Percentiles rank a stretch among this genome's conserved stretches.
These are phyloP conservation scores for Phoebastria nigripes DNA, from an alignment of 2,797 vertebrate species.

Conservation along the genomic window DNA sequence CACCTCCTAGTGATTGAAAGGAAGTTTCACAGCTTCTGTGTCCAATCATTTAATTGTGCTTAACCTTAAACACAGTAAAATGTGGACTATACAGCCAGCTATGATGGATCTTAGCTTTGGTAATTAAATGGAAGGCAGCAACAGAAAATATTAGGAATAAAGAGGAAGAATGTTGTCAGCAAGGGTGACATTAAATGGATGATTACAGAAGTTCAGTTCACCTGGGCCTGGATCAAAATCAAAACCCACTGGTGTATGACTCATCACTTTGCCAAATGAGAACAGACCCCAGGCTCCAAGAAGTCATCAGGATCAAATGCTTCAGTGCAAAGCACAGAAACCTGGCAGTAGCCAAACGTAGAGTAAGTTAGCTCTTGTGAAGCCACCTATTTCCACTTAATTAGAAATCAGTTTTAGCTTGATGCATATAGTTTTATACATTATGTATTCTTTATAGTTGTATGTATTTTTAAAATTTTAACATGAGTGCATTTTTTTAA, in stretches of 20 bases:
- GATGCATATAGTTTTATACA: not conserved
- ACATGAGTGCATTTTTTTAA: not conserved
- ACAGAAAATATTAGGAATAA: not conserved
- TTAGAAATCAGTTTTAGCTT: not conserved
- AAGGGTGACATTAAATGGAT: not conserved
- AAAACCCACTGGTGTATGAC: not conserved
- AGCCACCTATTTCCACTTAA: not conserved
- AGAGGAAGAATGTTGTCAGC: not conserved
- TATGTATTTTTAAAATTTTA: not conserved
- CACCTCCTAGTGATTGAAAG: not conserved
- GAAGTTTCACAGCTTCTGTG: not conserved
- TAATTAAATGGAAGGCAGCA: not conserved
- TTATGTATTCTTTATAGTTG: not conserved
- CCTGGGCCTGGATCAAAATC: not conserved
- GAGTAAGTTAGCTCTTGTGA: not conserved
- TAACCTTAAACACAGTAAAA: not conserved
- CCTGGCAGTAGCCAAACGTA: not conserved
- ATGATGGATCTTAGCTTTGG: not conserved
- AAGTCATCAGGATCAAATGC: not conserved
- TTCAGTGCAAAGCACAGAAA: not conserved
- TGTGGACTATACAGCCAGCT: not conserved
- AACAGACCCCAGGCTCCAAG: not conserved
- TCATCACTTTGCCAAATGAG: not conserved
- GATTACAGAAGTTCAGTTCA: not conserved
- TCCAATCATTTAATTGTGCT: not conserved